These are phyloP conservation scores for Craseonycteris thonglongyai DNA, from an alignment of 2,113 vertebrate species.

Conservation along the genomic window DNA sequence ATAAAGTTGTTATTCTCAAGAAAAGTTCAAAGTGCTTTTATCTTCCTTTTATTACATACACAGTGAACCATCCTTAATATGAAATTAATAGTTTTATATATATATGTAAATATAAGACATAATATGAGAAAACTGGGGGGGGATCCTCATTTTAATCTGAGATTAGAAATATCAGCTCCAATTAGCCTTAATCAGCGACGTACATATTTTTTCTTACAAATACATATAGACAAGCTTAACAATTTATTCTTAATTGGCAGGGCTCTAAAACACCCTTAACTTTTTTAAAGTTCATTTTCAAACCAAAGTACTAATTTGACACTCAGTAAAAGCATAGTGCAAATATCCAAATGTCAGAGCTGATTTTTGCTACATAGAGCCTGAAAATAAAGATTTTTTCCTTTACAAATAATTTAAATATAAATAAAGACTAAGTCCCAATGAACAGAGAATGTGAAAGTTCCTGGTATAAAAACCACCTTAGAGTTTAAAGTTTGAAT, in stretches of 20 bases:
- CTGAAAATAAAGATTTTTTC: constrained; percentile 32
- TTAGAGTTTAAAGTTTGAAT: constrained; percentile 32
- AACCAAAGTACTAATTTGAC: constrained; percentile 36
- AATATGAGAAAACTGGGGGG: constrained; percentile 61
- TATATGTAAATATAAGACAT: constrained; percentile 54
- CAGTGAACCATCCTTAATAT: constrained; percentile 57
- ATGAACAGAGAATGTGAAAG: constrained; percentile 63
- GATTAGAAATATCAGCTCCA: not conserved
- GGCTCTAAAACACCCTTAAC: not conserved
- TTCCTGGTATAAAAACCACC: constrained; percentile 55
- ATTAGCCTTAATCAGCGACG: constrained; percentile 62
- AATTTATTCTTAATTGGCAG: constrained; percentile 26
- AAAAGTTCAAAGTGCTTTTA: constrained; percentile 45
- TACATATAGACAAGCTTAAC: not conserved
- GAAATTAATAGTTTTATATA: constrained; percentile 50
- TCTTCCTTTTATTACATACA: constrained; percentile 53
- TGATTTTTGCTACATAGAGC: constrained; percentile 52
- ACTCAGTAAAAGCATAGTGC: constrained; percentile 40
- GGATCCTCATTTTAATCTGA: constrained; percentile 1
- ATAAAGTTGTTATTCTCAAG: constrained; percentile 34
- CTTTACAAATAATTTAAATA: constrained; percentile 72
- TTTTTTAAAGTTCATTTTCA: constrained; percentile 37
- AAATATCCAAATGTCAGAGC: constrained; percentile 40
- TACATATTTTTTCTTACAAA: not conserved
- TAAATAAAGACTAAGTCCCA: constrained; percentile 70